Percentiles rank a stretch among this genome's conserved stretches.
Evolutionary conservation across 1,140 invertebrate species (phyloP).

Genomic region (Drosophila yakuba): DNA sequence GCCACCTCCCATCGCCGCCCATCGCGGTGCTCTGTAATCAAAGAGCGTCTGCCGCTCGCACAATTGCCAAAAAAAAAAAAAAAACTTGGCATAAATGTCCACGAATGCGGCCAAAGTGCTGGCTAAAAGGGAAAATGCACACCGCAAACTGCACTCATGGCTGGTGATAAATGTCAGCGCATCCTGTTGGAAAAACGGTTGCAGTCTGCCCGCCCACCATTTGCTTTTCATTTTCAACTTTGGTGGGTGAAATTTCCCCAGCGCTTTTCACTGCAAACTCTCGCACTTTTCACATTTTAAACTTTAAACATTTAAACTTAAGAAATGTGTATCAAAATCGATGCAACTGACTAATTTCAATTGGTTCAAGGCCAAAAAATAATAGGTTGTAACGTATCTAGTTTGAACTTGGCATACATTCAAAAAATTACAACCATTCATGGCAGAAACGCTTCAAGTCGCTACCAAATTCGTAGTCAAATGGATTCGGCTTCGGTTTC

Average conservation of each 20-base stretch:
- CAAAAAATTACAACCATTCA: too few species aligned
- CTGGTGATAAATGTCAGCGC: slow-evolving; percentile 78
- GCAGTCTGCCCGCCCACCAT: too few species aligned
- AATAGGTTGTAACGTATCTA: too few species aligned
- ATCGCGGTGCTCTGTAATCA: slow-evolving; percentile 37
- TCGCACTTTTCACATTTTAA: neutral
- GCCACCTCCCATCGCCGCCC: neutral
- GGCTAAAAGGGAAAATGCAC: slow-evolving; percentile 10
- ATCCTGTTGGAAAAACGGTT: slow-evolving; percentile 52
- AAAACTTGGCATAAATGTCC: slow-evolving; percentile 46
- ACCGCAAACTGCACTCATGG: slow-evolving; percentile 3
- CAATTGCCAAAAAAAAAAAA: slow-evolving; percentile 32
- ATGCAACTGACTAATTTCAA: too few species aligned
- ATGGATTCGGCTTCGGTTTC: too few species aligned
- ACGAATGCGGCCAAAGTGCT: slow-evolving; percentile 9
- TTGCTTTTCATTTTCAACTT: neutral
- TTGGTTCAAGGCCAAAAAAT: neutral
- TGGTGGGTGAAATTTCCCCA: neutral
- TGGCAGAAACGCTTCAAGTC: neutral
- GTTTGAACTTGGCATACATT: too few species aligned
- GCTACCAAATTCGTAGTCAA: neutral
- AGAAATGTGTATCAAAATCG: neutral
- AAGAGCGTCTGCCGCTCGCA: slow-evolving; percentile 29
- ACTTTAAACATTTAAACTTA: too few species aligned
- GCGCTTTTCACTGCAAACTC: neutral